A percentile compares a stretch with the other conserved stretches of the same genome.
These are phyloP conservation scores for Sycophaga agraensis DNA, from an alignment of 1,140 invertebrate genomes.

Conservation along the genomic window DNA sequence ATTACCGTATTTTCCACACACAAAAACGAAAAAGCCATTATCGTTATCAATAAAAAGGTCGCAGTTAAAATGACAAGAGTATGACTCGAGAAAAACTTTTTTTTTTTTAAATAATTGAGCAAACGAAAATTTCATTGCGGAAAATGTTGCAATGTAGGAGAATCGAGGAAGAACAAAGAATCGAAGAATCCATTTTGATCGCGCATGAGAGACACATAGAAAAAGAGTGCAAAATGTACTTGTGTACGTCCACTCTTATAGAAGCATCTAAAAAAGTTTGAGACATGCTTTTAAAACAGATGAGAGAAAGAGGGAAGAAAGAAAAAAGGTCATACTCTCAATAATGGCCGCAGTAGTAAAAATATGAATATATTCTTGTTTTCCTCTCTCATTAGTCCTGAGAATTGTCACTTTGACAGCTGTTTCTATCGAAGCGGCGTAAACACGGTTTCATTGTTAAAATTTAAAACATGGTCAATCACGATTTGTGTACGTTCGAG, in stretches of 20 bases:
- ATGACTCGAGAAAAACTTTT: background rate
- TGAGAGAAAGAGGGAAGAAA: constrained; percentile 4
- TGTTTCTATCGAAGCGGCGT: constrained; percentile 28
- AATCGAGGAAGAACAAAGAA: constrained; percentile 5
- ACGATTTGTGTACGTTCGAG: background rate
- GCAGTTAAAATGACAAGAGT: background rate
- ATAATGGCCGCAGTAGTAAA: too few species aligned
- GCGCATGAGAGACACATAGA: constrained; percentile 2
- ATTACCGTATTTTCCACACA: too few species aligned
- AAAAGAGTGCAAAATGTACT: constrained; percentile 5
- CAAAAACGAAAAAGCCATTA: background rate
- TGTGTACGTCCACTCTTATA: background rate
- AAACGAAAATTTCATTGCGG: background rate
- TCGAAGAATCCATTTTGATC: constrained; percentile 24
- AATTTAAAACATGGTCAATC: constrained; percentile 5
- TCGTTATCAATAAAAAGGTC: background rate
- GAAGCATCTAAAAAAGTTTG: background rate
- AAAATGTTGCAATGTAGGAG: constrained; percentile 11
- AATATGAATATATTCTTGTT: background rate
- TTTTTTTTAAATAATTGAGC: too few species aligned
- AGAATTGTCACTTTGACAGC: constrained; percentile 36
- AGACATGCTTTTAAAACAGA: background rate
- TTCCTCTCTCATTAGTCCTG: background rate
- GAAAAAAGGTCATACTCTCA: constrained; percentile 15
- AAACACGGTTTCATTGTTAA: constrained; percentile 30